Base-by-base conservation (phyloP, 2,888 invertebrate genomes). In the Odontocolon sp. region DNA sequence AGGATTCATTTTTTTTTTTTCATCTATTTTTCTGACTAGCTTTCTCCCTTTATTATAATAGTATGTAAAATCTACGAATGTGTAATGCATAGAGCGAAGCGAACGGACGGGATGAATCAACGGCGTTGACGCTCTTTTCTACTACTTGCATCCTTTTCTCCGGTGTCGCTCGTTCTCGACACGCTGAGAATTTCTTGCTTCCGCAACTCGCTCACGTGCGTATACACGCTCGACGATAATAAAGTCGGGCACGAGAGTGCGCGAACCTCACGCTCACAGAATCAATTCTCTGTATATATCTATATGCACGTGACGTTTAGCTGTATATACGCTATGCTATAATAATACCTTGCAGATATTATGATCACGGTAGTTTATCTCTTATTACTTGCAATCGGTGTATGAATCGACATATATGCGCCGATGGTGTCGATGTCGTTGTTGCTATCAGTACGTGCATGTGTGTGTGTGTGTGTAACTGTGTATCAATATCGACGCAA, bases 121-220 rank as follows among this genome's bases (percentile, higher is more conserved):
- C 6, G 31, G 5, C 8, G n/a, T 23, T 6, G 23, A 6, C 31
- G 33, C 26, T n/a, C n/a, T n/a, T n/a, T n/a, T n/a, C n/a, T n/a
- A n/a, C n/a, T n/a, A 11, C n/a, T 26, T 23, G 47, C 47, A 21
- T 50, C 21, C 18, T 36, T 21, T 36, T 67, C 16, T 23, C 31
- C 26, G 18, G 31, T 8, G 11, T 54, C 11, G 9, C 21, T 28
- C 40, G 11, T 9, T 28, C 23, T 57, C 31, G 14, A 47, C 21
- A 66, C 16, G 47, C 28, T 28, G 45, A 38, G 56, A 74, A 28
- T 63, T 74, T 40, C 38, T 63, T 56, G 68, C 56, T 74, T 68
- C 47, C 54, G 74, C 68, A 68, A 54, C 63, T 68, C 38, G 47
- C 68, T 74, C 68, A 74, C 68, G 74, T 74, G 74, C 68, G 68